Conservation (phyloP, 1,140 invertebrate genomes). For the Diabrotica virgifera region DNA sequence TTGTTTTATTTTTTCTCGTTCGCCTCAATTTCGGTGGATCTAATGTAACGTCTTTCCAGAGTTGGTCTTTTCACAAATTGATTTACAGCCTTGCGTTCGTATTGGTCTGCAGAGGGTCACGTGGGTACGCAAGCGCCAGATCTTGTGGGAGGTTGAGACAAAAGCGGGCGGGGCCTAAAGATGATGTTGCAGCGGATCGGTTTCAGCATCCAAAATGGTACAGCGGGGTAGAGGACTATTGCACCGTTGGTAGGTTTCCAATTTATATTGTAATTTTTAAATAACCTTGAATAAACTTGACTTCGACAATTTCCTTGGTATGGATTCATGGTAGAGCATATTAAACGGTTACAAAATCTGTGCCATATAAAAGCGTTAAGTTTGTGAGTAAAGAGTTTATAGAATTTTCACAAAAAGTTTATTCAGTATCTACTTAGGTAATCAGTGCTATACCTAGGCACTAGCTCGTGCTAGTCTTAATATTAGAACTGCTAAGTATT, state of each 20-base stretch:
- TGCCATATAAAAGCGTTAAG: too few species aligned
- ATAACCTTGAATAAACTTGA: too few species aligned
- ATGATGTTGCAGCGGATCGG: slow-evolving; percentile 22
- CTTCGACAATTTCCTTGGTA: too few species aligned
- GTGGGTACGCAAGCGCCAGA: slow-evolving; percentile 32
- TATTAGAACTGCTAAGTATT: too few species aligned
- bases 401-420: too few species aligned
- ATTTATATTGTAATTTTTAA: too few species aligned
- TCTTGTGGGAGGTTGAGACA: slow-evolving; percentile 35
- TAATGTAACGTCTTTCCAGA: slow-evolving; percentile 25
- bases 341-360: too few species aligned
- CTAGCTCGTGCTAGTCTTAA: too few species aligned
- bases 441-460: too few species aligned
- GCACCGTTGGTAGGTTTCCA: not conserved
- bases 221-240: not conserved
- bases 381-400: too few species aligned
- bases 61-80: slow-evolving; percentile 34
- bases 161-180: slow-evolving; percentile 31
- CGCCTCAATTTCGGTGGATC: slow-evolving; percentile 10
- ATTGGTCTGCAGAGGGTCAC: slow-evolving; percentile 32
- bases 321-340: too few species aligned
- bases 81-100: slow-evolving; percentile 30
- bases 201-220: slow-evolving; percentile 27
- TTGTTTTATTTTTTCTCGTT: slow-evolving; percentile 3
- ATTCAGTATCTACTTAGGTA: too few species aligned